Conservation (phyloP, 2,797 vertebrate species). For the Thalassophryne amazonica region DNA sequence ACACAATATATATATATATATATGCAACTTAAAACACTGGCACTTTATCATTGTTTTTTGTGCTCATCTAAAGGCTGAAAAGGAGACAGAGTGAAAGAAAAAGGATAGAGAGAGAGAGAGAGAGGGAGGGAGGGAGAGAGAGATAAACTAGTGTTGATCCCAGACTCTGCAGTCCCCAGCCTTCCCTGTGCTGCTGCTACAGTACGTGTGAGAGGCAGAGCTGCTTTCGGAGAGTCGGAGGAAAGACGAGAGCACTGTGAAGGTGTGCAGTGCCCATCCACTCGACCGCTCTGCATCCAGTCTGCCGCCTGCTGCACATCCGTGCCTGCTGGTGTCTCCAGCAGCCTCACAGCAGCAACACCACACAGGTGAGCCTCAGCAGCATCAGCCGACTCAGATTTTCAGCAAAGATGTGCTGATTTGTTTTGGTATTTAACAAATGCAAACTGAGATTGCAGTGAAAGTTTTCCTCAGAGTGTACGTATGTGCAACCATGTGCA, state of each 20-base stretch:
- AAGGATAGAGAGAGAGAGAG: conserved; percentile 5
- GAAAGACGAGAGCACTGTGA: conserved; percentile 33
- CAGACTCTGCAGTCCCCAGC: conserved; percentile 71
- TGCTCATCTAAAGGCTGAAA: conserved; percentile 7
- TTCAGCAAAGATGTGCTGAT: neutral
- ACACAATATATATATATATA: conserved; percentile 44
- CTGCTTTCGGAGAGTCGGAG: conserved; percentile 53
- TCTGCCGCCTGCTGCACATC: conserved; percentile 39
- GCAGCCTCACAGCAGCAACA: conserved; percentile 32
- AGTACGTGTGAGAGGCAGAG: conserved; percentile 59
- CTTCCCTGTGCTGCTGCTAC: conserved; percentile 59
- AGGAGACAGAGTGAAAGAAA: conserved; percentile 5
- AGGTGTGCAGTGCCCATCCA: conserved; percentile 20
- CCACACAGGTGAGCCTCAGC: conserved; percentile 65
- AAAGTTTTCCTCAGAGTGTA: conserved; percentile 36
- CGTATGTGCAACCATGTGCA: neutral
- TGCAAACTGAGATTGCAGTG: neutral
- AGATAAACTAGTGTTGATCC: conserved; percentile 55
- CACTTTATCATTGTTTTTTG: conserved; percentile 22
- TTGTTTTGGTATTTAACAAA: too few relatives aligned
- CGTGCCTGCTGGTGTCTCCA: conserved; percentile 28
- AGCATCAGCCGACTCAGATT: conserved; percentile 15
- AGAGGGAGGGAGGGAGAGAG: conserved; percentile 17
- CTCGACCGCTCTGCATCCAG: conserved; percentile 53
- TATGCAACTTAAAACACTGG: conserved; percentile 33